Evolutionary conservation across 1,140 invertebrate species (phyloP), one percentile per base, ranked within the genome.

Genomic region (Triops cancriformis): DNA sequence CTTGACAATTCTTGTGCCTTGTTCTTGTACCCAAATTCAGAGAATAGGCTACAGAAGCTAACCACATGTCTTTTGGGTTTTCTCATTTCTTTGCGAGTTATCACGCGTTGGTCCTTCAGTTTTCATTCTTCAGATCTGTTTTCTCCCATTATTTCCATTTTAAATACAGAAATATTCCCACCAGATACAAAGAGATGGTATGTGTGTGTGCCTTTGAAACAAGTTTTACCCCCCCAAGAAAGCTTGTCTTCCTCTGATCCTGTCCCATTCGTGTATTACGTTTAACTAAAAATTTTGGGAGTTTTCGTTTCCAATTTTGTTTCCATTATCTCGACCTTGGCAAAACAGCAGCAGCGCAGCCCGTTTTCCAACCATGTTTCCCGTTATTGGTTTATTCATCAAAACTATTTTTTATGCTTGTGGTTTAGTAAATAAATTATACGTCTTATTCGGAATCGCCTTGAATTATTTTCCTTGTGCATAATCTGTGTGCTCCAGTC

Each of bases 381-480:
- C 51, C n/a, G 51, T 64, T 64, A 64, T n/a, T 64, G 51, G 51
- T 64, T 64, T 64, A 64, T 64, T 64, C 51, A 64, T 64, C 51
- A 64, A 64, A 64, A 64, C 51, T 64, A 64, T 64, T 64, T n/a
- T 64, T 64, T 64, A 64, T 64, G 51, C 51, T 64, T 64, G 51
- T 64, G 51, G 51, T 64, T 64, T 64, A 64, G 51, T n/a, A 64
- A 64, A 64, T 64, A 64, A 64, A 64, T 64, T 64, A 64, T 64
- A 64, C 51, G 23, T 64, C 51, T 64, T 64, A 64, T 64, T 64
- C 51, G 51, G 51, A 64, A 6, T 1, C 14, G 14, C 51, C 5
- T 23, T 5, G 14, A 5, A 12, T 64, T 64, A 18, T 14, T 18
- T 23, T 64, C 51, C 9, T 10, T 64, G 51, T 37, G 7, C 31